Evolutionary conservation across 2,888 invertebrate species (phyloP).

Genomic region (Ennomos erosarius): DNA sequence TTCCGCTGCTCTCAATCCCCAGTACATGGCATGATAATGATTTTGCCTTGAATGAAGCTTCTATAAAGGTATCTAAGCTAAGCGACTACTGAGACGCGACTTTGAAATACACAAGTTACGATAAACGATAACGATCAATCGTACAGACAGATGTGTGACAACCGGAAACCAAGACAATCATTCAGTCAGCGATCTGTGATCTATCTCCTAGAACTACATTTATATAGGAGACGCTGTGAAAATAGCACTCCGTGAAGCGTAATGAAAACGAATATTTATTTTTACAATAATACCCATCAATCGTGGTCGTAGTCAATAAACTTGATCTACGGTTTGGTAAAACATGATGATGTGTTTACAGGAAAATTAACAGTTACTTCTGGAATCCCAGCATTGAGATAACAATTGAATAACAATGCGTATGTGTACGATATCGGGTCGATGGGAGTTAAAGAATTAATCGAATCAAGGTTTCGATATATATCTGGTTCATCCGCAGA

Average conservation of each 20-base stretch:
- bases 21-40: no score
- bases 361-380: no score
- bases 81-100: not conserved
- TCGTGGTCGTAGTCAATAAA: constrained; percentile 35
- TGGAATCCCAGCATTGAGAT: no score
- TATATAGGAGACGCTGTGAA: not conserved
- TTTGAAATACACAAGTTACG: no score
- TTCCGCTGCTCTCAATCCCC: no score
- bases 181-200: constrained; percentile 3
- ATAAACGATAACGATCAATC: no score
- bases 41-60: no score
- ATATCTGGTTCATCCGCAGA: no score
- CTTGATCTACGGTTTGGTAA: constrained; percentile 28
- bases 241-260: constrained; percentile 3
- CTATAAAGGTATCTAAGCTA: not conserved
- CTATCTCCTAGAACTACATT: not conserved
- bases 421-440: no score
- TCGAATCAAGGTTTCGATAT: no score
- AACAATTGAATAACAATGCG: no score
- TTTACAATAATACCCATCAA: constrained; percentile 27
- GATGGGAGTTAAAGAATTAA: no score
- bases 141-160: not conserved
- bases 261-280: constrained; percentile 20
- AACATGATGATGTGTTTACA: not conserved
- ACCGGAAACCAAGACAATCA: constrained; percentile 1